A percentile compares a stretch with the other conserved stretches of the same genome.
phyloP scores from a whole-genome alignment of 2,888 invertebrate genomes.

The Malthinus flaveolus region DNA sequence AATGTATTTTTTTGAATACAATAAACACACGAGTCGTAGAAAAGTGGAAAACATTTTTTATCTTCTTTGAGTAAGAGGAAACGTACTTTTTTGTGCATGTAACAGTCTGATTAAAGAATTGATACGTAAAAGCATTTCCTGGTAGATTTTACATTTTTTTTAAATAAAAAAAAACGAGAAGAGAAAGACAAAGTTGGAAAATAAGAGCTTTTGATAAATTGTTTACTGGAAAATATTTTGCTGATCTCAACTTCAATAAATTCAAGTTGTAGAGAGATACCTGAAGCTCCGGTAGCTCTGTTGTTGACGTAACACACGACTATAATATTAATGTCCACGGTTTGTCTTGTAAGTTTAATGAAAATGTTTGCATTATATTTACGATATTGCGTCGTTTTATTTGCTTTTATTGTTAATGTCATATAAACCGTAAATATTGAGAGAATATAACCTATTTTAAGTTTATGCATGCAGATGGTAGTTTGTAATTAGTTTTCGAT shows the following conservation, averaged over 20 bases:
- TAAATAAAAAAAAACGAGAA: constrained; percentile 13
- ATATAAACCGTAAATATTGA: constrained; percentile 9
- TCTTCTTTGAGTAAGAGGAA: no score
- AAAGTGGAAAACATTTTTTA: no score
- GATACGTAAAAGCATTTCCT: constrained; percentile 26
- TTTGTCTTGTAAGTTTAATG: constrained; percentile 28
- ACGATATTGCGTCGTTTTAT: constrained; percentile 28
- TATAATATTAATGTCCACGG: constrained; percentile 29
- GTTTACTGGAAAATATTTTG: constrained; percentile 34
- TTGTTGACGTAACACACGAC: constrained; percentile 29
- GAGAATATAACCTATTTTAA: constrained; percentile 16
- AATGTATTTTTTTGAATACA: no score
- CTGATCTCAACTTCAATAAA: constrained; percentile 34
- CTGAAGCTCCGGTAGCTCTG: constrained; percentile 27
- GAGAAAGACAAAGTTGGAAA: constrained; percentile 11
- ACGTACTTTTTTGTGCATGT: no score
- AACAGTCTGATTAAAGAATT: constrained; percentile 19
- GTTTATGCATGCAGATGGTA: constrained; percentile 19
- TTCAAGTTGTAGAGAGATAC: constrained; percentile 31
- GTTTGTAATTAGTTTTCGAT: constrained; percentile 31
- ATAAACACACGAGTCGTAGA: no score
- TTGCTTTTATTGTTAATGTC: constrained; percentile 15
- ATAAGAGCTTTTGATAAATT: constrained; percentile 31
- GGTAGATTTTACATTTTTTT: constrained; percentile 14
- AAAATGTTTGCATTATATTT: constrained; percentile 29